Evolutionary conservation across 2,797 vertebrate species (phyloP).

Genomic region (Syncerus caffer): DNA sequence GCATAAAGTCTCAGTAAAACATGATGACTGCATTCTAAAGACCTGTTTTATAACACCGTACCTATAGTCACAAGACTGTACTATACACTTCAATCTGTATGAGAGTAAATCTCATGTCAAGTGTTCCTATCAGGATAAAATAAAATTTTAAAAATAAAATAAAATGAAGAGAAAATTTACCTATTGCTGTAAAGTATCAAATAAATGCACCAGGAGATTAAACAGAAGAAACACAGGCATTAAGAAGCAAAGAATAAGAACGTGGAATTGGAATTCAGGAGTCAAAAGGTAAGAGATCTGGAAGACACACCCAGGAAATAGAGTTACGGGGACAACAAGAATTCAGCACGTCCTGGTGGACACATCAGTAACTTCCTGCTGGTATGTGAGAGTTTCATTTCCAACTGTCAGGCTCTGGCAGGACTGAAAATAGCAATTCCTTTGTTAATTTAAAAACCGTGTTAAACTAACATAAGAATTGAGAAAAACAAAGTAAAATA

Average conservation of each 20-base stretch:
- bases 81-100: not conserved
- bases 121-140: not conserved
- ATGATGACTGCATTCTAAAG: not conserved
- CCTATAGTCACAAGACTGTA: not conserved
- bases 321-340: not conserved
- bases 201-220: not conserved
- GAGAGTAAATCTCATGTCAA: not conserved
- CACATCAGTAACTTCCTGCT: not conserved
- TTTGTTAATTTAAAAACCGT: not conserved
- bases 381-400: not conserved
- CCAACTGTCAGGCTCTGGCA: not conserved
- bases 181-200: not conserved
- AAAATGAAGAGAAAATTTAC: not conserved
- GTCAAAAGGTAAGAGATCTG: not conserved
- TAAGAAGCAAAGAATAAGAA: not conserved
- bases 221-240: not conserved
- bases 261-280: not conserved
- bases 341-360: fast-evolving
- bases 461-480: not conserved
- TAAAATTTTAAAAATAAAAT: not conserved
- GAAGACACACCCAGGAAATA: not conserved
- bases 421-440: not conserved
- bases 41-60: too few species aligned
- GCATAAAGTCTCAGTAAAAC: not conserved
- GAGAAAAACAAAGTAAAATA: not conserved